phyloP scores from a whole-genome alignment of 2,797 vertebrate genomes.

The Labeo calbasu region DNA sequence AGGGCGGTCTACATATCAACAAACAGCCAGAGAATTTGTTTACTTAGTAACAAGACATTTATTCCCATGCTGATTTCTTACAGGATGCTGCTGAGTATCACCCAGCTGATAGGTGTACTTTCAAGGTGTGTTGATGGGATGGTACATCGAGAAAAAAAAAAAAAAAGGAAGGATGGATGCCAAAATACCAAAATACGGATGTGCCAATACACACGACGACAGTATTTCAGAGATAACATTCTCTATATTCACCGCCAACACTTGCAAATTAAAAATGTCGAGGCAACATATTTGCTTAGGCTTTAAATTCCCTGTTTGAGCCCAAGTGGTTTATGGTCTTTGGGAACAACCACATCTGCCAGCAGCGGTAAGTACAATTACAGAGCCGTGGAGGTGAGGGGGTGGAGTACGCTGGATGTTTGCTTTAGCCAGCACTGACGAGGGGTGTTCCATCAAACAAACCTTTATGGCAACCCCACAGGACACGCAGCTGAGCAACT shows the following conservation, averaged over 20 bases:
- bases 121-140: not conserved
- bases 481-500: slow-evolving; percentile 12
- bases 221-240: not conserved
- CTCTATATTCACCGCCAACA: not conserved
- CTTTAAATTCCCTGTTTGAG: not conserved
- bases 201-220: not conserved
- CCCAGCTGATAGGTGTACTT: slow-evolving; percentile 11
- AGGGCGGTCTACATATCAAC: slow-evolving; percentile 1
- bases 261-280: not conserved
- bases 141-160: not conserved
- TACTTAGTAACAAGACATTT: not conserved
- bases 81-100: not conserved
- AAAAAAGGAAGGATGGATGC: not conserved
- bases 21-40: slow-evolving; percentile 27
- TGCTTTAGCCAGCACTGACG: slow-evolving; percentile 30
- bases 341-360: not conserved
- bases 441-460: slow-evolving; percentile 30
- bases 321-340: not conserved
- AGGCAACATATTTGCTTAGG: not conserved
- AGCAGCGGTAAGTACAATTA: slow-evolving; percentile 39
- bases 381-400: slow-evolving; percentile 17
- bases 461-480: slow-evolving; percentile 12
- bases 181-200: not conserved
- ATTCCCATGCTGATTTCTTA: not conserved
- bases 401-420: slow-evolving; percentile 17